phyloP scores from a whole-genome alignment of 1,140 invertebrate genomes.

The Phocides pigmalion region DNA sequence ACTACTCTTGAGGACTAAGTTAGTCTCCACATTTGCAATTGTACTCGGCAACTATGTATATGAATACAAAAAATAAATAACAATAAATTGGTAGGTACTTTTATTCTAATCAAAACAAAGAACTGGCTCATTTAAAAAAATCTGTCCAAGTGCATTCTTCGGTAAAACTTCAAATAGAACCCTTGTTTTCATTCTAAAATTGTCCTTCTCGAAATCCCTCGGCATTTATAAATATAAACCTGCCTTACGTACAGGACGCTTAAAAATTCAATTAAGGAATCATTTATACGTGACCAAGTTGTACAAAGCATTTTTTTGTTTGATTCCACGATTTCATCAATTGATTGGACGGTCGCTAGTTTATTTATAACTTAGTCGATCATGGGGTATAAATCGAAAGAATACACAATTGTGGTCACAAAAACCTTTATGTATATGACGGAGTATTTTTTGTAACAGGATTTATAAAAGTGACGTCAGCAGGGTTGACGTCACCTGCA shows the following conservation, averaged over 20 bases:
- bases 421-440: background rate
- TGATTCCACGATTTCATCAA: slow-evolving; percentile 19
- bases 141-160: slow-evolving; percentile 2
- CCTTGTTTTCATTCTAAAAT: slow-evolving; percentile 16
- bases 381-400: no score
- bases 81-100: no score
- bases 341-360: slow-evolving; percentile 9
- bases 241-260: slow-evolving; percentile 40
- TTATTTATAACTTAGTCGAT: slow-evolving; percentile 21
- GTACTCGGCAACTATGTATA: no score
- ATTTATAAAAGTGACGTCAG: no score
- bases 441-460: no score
- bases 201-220: background rate
- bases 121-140: background rate
- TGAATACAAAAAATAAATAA: no score
- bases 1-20: no score
- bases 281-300: slow-evolving; percentile 51
- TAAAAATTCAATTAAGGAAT: slow-evolving; percentile 60
- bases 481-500: no score
- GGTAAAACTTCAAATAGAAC: slow-evolving; percentile 1
- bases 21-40: no score
- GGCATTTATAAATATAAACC: slow-evolving; percentile 26
- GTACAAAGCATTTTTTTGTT: slow-evolving; percentile 37
- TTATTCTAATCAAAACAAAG: no score
- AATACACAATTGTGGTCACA: background rate